Conservation (phyloP, 2,797 vertebrate species). For the Megaceryle alcyon region DNA sequence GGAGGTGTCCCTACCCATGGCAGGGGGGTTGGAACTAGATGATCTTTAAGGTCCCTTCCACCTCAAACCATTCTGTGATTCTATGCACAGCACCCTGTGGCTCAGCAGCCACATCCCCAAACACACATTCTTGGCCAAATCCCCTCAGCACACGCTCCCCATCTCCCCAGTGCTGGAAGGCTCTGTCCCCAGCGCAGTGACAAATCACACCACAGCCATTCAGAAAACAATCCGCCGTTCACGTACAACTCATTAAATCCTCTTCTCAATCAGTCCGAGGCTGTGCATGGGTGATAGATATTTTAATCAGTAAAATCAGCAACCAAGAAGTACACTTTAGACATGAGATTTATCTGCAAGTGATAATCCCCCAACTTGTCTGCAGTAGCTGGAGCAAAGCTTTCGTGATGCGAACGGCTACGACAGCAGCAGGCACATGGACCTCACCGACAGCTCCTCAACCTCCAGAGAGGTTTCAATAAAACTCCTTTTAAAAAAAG, state of each 20-base stretch:
- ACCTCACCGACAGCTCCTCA: background rate
- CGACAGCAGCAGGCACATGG: background rate
- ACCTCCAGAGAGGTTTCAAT: background rate
- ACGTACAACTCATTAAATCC: background rate
- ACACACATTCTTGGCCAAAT: background rate
- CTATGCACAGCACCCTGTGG: too few species aligned
- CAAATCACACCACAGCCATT: background rate
- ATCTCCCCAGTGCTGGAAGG: accelerated
- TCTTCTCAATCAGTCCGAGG: background rate
- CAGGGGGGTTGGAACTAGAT: too few species aligned
- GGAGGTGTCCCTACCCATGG: too few species aligned
- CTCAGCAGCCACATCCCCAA: accelerated
- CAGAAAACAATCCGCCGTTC: background rate
- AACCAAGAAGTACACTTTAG: constrained; percentile 28
- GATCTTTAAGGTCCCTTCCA: too few species aligned
- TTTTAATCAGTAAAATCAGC: constrained; percentile 59
- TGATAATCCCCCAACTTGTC: background rate
- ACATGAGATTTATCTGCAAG: constrained; percentile 5
- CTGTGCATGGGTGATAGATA: background rate
- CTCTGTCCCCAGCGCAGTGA: background rate
- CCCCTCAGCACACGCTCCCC: background rate
- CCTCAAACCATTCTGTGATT: too few species aligned
- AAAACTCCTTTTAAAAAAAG: background rate
- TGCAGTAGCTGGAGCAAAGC: background rate
- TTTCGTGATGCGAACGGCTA: background rate